Conservation (phyloP, 2,888 invertebrate genomes). For the Megamerina dolium region DNA sequence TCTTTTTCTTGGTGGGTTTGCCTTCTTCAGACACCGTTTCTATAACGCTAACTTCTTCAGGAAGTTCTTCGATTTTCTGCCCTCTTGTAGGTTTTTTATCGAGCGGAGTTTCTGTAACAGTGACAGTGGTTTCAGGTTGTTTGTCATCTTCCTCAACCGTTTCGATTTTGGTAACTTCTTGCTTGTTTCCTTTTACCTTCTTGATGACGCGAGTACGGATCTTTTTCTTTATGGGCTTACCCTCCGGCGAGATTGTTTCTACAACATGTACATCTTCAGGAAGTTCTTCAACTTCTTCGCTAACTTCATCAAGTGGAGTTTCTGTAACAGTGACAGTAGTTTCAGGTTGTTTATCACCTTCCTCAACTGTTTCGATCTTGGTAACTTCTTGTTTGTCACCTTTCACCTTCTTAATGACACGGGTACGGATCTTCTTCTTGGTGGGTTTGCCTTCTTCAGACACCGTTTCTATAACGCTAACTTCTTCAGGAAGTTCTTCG, state of each 20-base stretch:
- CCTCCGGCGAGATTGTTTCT: slow-evolving; percentile 13
- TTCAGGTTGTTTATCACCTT: slow-evolving; percentile 18
- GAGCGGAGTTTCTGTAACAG: slow-evolving; percentile 12
- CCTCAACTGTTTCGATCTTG: slow-evolving; percentile 17
- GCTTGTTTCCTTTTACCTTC: slow-evolving; percentile 16
- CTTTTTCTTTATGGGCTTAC: slow-evolving; percentile 14
- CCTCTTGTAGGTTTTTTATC: slow-evolving; percentile 7
- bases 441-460: slow-evolving; percentile 16
- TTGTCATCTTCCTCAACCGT: slow-evolving; percentile 19
- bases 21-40: slow-evolving; percentile 16
- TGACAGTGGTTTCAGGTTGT: slow-evolving; percentile 18
- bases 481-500: slow-evolving; percentile 28
- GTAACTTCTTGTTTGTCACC: slow-evolving; percentile 18
- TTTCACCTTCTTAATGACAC: slow-evolving; percentile 15
- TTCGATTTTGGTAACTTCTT: slow-evolving; percentile 18
- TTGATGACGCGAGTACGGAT: slow-evolving; percentile 17
- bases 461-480: slow-evolving; percentile 11
- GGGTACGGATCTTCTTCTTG: slow-evolving; percentile 15
- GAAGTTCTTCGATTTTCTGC: slow-evolving; percentile 12
- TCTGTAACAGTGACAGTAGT: slow-evolving; percentile 16
- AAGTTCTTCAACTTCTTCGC: slow-evolving; percentile 9
- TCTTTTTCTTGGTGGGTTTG: slow-evolving; percentile 14
- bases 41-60: slow-evolving; percentile 14
- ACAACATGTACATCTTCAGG: slow-evolving; percentile 15
- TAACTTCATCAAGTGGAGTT: slow-evolving; percentile 7